Evolutionary conservation across 2,113 vertebrate species (phyloP).

Genomic region (Nerophis ophidion): DNA sequence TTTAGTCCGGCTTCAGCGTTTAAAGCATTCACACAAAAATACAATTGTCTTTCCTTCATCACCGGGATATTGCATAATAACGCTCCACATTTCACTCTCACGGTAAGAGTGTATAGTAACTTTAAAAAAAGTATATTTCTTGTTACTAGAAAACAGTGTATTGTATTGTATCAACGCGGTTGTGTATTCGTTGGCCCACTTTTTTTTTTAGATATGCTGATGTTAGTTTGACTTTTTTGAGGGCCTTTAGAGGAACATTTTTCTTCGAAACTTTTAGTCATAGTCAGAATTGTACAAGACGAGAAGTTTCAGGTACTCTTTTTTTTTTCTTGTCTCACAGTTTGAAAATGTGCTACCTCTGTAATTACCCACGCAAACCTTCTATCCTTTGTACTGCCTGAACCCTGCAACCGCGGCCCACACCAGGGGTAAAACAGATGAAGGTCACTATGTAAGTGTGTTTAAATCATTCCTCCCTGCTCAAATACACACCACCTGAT

Average conservation of each 20-base stretch:
- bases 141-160: no score
- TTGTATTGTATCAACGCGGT: no score
- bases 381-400: slow-evolving; percentile 23
- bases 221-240: background rate
- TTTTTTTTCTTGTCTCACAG: background rate
- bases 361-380: slow-evolving; percentile 1
- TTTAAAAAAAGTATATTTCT: no score
- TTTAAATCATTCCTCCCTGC: slow-evolving; percentile 15
- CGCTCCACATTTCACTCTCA: no score
- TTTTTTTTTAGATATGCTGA: background rate
- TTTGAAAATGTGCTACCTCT: slow-evolving; percentile 2
- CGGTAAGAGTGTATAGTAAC: no score
- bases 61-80: no score
- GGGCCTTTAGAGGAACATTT: background rate
- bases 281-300: background rate
- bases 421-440: slow-evolving; percentile 24
- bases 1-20: no score
- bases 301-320: background rate
- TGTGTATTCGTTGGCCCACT: no score
- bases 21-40: no score
- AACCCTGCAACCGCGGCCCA: slow-evolving; percentile 8
- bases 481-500: slow-evolving; percentile 16
- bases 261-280: background rate
- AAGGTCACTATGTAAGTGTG: slow-evolving; percentile 44
- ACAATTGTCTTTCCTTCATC: no score